These are phyloP conservation scores for Diplodus sargus DNA, from an alignment of 2,797 vertebrate genomes.

Conservation along the genomic window DNA sequence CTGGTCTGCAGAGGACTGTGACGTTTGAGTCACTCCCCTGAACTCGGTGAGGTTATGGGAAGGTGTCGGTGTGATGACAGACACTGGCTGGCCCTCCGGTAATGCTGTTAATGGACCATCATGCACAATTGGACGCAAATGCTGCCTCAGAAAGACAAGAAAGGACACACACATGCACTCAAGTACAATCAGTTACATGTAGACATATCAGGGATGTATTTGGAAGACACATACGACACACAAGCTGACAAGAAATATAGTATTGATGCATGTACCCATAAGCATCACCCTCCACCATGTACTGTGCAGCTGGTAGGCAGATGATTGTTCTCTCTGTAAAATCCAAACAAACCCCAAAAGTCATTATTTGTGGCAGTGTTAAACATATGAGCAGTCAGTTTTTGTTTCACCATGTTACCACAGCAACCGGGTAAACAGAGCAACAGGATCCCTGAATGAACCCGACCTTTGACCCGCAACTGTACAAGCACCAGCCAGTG, in stretches of 20 bases:
- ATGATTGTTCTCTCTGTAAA: constrained; percentile 9
- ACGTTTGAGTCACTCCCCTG: constrained; percentile 1
- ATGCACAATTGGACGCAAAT: constrained; percentile 12
- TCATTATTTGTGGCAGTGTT: constrained; percentile 14
- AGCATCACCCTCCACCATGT: constrained; percentile 1
- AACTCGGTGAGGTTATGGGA: constrained; percentile 10
- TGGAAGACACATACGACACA: neutral
- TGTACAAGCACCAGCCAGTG: constrained; percentile 27
- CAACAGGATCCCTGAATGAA: constrained; percentile 36
- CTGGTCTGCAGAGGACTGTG: constrained; percentile 53
- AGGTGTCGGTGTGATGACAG: constrained; percentile 44
- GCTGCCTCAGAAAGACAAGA: neutral
- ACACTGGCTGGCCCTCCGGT: constrained; percentile 20
- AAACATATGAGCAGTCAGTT: constrained; percentile 14
- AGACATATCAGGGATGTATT: neutral
- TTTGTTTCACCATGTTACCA: constrained; percentile 19
- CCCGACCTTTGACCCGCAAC: constrained; percentile 40
- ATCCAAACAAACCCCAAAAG: constrained; percentile 33
- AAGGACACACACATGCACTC: neutral
- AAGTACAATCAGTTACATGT: neutral
- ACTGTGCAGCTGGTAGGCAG: constrained; percentile 6
- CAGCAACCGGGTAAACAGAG: constrained; percentile 48
- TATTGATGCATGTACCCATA: neutral
- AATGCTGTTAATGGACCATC: constrained; percentile 10
- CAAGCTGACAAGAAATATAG: neutral